Base-by-base conservation (phyloP, 2,797 vertebrate genomes). In the Eidolon dupreanum region DNA sequence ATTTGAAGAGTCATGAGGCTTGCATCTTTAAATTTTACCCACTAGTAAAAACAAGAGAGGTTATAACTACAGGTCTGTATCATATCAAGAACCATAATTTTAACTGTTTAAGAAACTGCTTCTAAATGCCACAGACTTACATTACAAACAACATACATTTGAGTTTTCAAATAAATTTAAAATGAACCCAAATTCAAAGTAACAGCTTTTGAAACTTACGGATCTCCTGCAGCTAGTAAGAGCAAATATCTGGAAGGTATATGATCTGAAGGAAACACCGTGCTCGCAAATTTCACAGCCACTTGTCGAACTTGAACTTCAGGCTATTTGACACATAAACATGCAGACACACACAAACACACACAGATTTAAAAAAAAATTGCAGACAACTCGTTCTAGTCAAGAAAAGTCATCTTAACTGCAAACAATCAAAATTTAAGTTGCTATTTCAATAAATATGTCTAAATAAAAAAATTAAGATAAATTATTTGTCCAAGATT, bases 221-320 rank as follows among this genome's bases (percentile, higher is more conserved):
- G 99, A 96, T 99, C 99, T 98, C 99, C 99, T 68, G 99, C 99
- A 94, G 99, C 99, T 96, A 99, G 98, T 3, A 99, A 98, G 38
- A 99, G 99, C 94, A 99, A 98, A 94, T 99, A 99, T 99, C 99
- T 99, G 96, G 99, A 99, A 95, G 99, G 99, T 91, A 99, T 99
- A 73, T 99, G 99, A 98, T 99, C 99, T 6, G 99, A 98, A 94
- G 99, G 99, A 97, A 99, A 99, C 95, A 99, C 99, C 0, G 98
- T 99, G 97, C 99, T 99, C 97, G 99, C 99, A 97, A 99, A 99
- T 97, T 99, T 99, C 99, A 99, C 99, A 68, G 99, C 99, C 97
- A 99, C 99, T 97, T 99, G 99, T 28, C 99, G 99, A 94, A 99
- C 99, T 98, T 99, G 99, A 92, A 99, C 99, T 98, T 99, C 99